Evolutionary conservation across 2,113 vertebrate genomes (phyloP).

Genomic region (Hippocampus mohnikei): DNA sequence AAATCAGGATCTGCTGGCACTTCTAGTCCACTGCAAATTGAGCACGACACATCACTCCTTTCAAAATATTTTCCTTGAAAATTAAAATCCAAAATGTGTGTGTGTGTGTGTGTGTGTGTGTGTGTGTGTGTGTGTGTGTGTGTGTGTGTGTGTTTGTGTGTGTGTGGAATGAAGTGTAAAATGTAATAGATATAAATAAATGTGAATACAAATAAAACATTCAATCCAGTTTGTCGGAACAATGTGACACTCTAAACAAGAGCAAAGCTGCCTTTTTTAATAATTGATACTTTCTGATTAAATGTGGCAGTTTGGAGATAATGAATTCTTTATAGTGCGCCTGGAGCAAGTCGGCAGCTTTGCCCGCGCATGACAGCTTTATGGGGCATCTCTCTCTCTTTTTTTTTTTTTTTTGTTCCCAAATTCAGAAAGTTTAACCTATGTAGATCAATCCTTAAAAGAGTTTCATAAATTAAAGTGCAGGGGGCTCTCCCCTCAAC

Average conservation of each 20-base stretch:
- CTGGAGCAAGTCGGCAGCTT: conserved; percentile 89
- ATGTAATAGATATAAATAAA: conserved; percentile 2
- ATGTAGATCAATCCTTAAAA: conserved; percentile 99
- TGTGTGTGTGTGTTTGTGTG: too few relatives aligned
- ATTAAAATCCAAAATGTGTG: background rate
- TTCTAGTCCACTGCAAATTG: too few relatives aligned
- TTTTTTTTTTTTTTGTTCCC: conserved; percentile 66
- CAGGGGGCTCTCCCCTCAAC: conserved; percentile 77
- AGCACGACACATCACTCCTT: background rate
- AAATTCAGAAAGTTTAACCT: conserved; percentile 99
- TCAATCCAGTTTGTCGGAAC: conserved; percentile 65
- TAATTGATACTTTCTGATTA: conserved; percentile 97
- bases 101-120: too few relatives aligned
- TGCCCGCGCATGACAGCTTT: conserved; percentile 87
- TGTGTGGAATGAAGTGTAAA: conserved; percentile 11
- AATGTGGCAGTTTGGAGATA: conserved; percentile 85
- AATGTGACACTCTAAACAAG: conserved; percentile 79
- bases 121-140: too few relatives aligned
- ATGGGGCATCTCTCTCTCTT: conserved; percentile 72
- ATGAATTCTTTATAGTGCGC: conserved; percentile 88
- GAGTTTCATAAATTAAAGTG: conserved; percentile 99
- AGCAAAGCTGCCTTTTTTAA: conserved; percentile 84
- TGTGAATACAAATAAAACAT: conserved; percentile 5
- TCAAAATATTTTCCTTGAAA: background rate
- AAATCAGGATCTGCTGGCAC: too few relatives aligned